phyloP scores from a whole-genome alignment of 2,888 invertebrate genomes.

The Parnassius mnemosyne region DNA sequence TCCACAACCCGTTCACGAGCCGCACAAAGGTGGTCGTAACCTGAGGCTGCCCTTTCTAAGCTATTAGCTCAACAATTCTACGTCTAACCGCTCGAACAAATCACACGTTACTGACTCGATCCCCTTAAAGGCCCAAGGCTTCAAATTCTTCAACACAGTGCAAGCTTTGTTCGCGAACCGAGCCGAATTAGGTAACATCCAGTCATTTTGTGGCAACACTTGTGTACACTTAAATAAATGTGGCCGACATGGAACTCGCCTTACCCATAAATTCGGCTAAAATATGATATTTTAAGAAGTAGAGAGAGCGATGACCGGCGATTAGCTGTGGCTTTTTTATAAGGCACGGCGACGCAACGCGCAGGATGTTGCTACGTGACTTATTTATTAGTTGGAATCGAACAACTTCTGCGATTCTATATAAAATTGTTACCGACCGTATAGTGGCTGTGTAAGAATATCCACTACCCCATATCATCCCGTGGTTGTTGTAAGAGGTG shows the following conservation, averaged over 20 bases:
- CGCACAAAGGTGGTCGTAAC: conserved; percentile 33
- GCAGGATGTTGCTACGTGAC: conserved; percentile 72
- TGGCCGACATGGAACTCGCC: conserved; percentile 50
- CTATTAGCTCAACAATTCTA: conserved; percentile 51
- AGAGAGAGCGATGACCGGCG: conserved; percentile 70
- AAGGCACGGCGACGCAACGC: conserved; percentile 36
- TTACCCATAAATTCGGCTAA: conserved; percentile 54
- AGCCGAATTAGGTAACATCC: conserved; percentile 60
- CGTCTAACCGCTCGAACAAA: conserved; percentile 57
- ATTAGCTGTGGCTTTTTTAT: conserved; percentile 65
- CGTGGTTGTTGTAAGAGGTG: too few relatives aligned
- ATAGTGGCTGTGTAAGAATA: too few relatives aligned
- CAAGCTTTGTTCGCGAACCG: conserved; percentile 29
- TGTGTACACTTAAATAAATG: conserved; percentile 57
- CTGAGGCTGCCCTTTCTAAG: conserved; percentile 50
- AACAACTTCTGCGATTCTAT: conserved; percentile 39
- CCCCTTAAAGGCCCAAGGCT: conserved; percentile 32
- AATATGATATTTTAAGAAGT: conserved; percentile 42
- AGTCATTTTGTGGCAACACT: conserved; percentile 50
- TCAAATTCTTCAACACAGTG: conserved; percentile 28
- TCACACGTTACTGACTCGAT: conserved; percentile 43
- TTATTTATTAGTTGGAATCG: conserved; percentile 49
- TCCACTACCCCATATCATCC: too few relatives aligned
- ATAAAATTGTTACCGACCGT: conserved; percentile 12
- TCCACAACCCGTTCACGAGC: conserved; percentile 33